Evolutionary conservation across 2,888 invertebrate genomes (phyloP).

Genomic region (Myathropa florea): DNA sequence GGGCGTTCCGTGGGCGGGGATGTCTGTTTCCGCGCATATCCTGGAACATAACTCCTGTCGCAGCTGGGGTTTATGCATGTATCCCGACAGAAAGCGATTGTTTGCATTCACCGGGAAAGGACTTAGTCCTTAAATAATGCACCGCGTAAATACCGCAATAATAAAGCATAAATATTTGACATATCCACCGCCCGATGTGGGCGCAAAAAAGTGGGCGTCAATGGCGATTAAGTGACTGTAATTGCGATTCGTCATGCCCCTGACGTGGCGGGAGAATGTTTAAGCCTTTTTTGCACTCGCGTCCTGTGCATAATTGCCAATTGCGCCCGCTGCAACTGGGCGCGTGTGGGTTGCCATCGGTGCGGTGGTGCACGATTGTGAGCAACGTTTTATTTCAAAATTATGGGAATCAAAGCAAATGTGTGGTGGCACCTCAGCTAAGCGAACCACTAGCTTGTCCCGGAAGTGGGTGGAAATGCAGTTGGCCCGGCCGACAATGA

Average conservation of each 20-base stretch:
- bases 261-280: conserved; percentile 9
- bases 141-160: conserved; percentile 75
- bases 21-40: conserved; percentile 59
- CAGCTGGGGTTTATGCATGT: conserved; percentile 60
- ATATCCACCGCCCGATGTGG: conserved; percentile 72
- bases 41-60: conserved; percentile 50
- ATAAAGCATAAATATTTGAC: conserved; percentile 79
- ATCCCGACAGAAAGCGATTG: conserved; percentile 23
- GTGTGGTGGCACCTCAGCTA: conserved; percentile 27
- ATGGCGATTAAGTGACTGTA: conserved; percentile 65
- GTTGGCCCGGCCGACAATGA: background rate
- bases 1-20: background rate
- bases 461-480: conserved; percentile 7
- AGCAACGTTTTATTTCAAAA: conserved; percentile 30
- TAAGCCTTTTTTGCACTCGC: background rate
- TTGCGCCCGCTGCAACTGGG: background rate
- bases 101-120: conserved; percentile 17
- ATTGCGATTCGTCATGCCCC: conserved; percentile 60
- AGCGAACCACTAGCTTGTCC: background rate
- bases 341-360: no score
- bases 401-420: conserved; percentile 57
- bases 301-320: background rate
- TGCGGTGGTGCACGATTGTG: no score
- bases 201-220: conserved; percentile 45
- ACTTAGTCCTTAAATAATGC: conserved; percentile 63